Percentiles rank a stretch among this genome's conserved stretches.
Conservation (phyloP, 2,888 invertebrate genomes). For the Achlya flavicornis region DNA sequence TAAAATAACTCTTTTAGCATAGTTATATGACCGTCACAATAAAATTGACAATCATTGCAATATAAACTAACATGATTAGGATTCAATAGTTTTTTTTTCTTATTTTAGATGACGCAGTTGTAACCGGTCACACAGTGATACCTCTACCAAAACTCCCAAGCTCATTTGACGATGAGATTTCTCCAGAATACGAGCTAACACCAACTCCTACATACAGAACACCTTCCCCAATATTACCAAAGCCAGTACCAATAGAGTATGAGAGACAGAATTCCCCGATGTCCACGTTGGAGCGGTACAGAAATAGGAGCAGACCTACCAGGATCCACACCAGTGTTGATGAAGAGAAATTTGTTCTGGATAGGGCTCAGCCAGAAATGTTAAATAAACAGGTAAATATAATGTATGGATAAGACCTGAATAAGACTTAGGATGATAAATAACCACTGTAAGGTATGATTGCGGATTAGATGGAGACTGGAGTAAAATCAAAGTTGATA, state of each 20-base stretch:
- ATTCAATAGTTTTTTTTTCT: neutral
- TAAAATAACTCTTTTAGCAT: too few relatives aligned
- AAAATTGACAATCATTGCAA: neutral
- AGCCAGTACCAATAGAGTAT: constrained; percentile 52
- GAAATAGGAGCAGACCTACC: constrained; percentile 69
- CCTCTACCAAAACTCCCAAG: constrained; percentile 86
- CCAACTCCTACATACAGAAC: constrained; percentile 63
- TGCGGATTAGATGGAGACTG: neutral
- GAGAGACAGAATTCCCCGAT: constrained; percentile 64
- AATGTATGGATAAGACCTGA: neutral
- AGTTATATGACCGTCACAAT: neutral
- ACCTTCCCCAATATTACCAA: constrained; percentile 67
- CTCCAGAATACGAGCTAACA: constrained; percentile 64
- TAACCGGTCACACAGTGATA: constrained; percentile 86
- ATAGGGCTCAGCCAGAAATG: constrained; percentile 85
- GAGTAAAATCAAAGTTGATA: neutral
- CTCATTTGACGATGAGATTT: constrained; percentile 70
- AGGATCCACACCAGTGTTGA: constrained; percentile 68
- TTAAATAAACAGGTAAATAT: constrained; percentile 76
- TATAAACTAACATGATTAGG: neutral
- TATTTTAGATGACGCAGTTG: constrained; percentile 83
- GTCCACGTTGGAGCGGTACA: constrained; percentile 77
- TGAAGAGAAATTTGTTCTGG: constrained; percentile 89
- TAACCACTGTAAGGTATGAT: too few relatives aligned
- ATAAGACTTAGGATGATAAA: neutral